A percentile compares a stretch with the other conserved stretches of the same genome.
Conservation (phyloP, 2,797 vertebrate genomes). For the Emys orbicularis region DNA sequence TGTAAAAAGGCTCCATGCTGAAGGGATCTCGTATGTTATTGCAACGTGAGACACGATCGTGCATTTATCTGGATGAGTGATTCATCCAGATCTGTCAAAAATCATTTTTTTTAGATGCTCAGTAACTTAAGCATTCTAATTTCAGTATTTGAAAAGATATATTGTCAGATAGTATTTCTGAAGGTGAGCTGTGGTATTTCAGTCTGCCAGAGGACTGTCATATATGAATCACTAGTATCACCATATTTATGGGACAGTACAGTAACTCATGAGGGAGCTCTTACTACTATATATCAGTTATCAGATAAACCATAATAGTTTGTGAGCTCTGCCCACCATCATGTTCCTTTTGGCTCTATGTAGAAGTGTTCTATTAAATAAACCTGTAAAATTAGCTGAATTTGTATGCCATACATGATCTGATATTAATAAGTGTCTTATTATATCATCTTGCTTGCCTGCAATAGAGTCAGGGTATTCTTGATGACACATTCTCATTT, state of each 20-base stretch:
- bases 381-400: neutral
- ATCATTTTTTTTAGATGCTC: neutral
- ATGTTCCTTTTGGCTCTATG: rapidly evolving
- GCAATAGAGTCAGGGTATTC: neutral
- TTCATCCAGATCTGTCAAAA: conserved; percentile 5
- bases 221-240: rapidly evolving
- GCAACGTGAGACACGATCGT: conserved; percentile 65
- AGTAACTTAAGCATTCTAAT: neutral
- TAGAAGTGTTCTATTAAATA: neutral
- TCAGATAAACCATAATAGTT: rapidly evolving
- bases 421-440: neutral
- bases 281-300: neutral
- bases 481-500: neutral
- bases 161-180: neutral
- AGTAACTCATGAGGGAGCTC: rapidly evolving
- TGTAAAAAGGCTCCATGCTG: conserved; percentile 10
- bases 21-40: conserved; percentile 50
- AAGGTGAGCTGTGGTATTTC: neutral
- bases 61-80: conserved; percentile 53
- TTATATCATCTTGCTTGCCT: neutral
- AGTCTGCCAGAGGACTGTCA: neutral
- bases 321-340: neutral
- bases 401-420: rapidly evolving
- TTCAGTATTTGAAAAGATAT: neutral
- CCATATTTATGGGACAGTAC: rapidly evolving